phyloP scores from a whole-genome alignment of 1,140 invertebrate genomes.

The Papilio glaucus region DNA sequence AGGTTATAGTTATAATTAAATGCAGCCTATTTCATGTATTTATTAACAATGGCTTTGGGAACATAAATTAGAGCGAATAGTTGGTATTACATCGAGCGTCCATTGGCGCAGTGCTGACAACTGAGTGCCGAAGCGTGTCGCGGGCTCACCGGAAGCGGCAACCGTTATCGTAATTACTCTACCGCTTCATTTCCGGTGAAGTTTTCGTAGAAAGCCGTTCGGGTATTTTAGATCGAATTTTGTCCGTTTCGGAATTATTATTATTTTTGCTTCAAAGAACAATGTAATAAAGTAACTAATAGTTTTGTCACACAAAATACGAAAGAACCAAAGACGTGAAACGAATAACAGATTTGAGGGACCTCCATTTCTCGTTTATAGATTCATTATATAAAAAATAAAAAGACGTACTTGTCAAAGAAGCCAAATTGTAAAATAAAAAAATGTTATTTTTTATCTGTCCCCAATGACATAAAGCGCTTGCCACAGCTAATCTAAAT shows the following conservation, averaged over 20 bases:
- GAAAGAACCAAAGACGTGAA: neutral
- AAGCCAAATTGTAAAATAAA: neutral
- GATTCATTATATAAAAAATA: neutral
- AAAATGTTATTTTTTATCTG: neutral
- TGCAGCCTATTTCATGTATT: too few species aligned
- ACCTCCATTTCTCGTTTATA: too few species aligned
- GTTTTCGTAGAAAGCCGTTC: constrained; percentile 30
- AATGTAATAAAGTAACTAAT: too few species aligned
- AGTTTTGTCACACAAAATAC: too few species aligned
- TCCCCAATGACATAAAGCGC: constrained; percentile 13
- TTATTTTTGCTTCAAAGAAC: neutral
- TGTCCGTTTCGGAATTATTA: constrained; percentile 13
- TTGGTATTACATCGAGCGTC: neutral
- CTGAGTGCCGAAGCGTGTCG: constrained; percentile 34
- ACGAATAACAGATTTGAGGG: neutral
- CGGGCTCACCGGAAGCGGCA: constrained; percentile 32
- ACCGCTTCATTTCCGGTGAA: constrained; percentile 33
- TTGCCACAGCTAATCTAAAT: constrained; percentile 26
- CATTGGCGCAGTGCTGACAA: constrained; percentile 18
- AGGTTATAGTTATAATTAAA: too few species aligned
- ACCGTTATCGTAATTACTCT: constrained; percentile 37
- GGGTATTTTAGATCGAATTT: constrained; percentile 13
- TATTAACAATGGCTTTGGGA: too few species aligned
- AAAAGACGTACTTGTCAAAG: neutral
- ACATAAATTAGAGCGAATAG: too few species aligned